A percentile compares a stretch with the other conserved stretches of the same genome.
These are phyloP conservation scores for Otis tarda DNA, from an alignment of 2,113 vertebrate species.

Conservation along the genomic window DNA sequence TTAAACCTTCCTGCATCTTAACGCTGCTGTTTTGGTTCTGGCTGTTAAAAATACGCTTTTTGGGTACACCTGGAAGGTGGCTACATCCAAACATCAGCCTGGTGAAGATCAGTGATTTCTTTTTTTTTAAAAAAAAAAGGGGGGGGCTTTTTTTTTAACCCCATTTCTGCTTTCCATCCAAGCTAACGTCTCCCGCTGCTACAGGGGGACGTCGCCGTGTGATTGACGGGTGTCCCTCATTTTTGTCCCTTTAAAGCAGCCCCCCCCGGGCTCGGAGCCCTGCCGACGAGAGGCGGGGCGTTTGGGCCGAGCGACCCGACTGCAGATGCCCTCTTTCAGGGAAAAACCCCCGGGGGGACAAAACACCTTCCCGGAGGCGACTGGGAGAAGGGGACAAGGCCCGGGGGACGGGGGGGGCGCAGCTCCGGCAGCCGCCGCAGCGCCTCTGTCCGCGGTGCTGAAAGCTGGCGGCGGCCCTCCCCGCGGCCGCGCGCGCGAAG, in stretches of 20 bases:
- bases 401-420: too few relatives aligned
- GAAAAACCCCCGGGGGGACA: too few relatives aligned
- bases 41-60: neutral
- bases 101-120: too few relatives aligned
- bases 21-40: rapidly evolving
- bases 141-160: too few relatives aligned
- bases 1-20: neutral
- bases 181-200: neutral
- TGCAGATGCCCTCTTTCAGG: too few relatives aligned
- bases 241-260: rapidly evolving
- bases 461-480: neutral
- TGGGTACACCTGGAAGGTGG: neutral
- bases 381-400: too few relatives aligned
- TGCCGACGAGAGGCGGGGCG: neutral
- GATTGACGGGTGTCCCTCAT: rapidly evolving
- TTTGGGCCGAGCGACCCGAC: neutral
- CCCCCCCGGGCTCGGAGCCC: rapidly evolving
- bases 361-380: too few relatives aligned
- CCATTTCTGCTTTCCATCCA: neutral
- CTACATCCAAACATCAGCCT: neutral
- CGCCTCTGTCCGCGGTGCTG: constrained; percentile 80
- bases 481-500: neutral
- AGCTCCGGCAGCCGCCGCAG: too few relatives aligned
- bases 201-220: neutral
- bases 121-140: neutral